Evolutionary conservation across 30 jellyfish, hydroid and myxozoan species (phyloP).

Genomic region (Aurelia sp.): DNA sequence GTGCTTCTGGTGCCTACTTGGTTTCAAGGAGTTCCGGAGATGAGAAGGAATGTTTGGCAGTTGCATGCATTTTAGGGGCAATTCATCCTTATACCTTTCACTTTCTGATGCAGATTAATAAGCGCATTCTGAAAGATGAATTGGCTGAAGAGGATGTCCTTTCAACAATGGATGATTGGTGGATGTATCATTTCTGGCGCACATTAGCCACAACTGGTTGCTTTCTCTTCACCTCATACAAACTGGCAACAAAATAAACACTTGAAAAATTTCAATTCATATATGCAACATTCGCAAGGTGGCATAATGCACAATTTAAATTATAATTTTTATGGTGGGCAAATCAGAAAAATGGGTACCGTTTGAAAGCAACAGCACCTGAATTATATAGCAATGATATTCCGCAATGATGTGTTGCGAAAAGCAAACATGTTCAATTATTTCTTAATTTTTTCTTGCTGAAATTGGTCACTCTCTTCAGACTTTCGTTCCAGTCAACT

Average conservation of each 20-base stretch:
- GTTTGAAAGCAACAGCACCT: no score
- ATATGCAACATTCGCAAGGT: not conserved
- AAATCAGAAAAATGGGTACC: no score
- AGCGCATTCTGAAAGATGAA: conserved; percentile 42
- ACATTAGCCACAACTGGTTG: conserved; percentile 61
- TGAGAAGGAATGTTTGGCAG: conserved; percentile 52
- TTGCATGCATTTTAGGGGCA: conserved; percentile 41
- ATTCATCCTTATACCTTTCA: conserved; percentile 31
- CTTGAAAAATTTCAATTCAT: not conserved
- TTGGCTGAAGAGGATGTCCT: conserved; percentile 49
- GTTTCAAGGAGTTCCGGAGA: conserved; percentile 19
- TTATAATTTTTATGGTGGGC: no score
- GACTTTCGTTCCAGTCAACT: no score
- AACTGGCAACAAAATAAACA: conserved; percentile 27
- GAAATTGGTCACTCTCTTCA: no score
- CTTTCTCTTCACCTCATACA: conserved; percentile 37
- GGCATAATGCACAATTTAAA: no score
- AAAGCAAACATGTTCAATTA: no score
- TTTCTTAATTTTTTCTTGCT: no score
- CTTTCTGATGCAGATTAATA: conserved; percentile 46
- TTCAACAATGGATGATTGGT: conserved; percentile 53
- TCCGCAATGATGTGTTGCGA: no score
- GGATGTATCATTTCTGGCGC: conserved; percentile 49
- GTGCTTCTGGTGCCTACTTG: conserved; percentile 49
- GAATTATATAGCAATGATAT: no score